Evolutionary conservation across 2,113 vertebrate genomes (phyloP), one percentile per base, ranked within the genome.

Genomic region (Tetraodon nigroviridis): DNA sequence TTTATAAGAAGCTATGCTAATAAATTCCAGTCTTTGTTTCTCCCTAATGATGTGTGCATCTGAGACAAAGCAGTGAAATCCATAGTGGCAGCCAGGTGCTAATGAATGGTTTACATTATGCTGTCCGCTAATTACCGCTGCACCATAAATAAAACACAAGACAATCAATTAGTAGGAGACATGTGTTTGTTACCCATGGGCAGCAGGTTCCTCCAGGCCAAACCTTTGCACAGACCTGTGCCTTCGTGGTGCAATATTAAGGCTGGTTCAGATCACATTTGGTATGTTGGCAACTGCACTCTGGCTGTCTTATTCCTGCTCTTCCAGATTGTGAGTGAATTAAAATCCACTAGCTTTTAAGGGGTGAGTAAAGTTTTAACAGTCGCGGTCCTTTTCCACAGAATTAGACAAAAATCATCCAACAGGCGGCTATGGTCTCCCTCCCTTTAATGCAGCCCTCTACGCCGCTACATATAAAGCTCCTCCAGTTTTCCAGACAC

Each of bases 111-210:
- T 84, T 88, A 87, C 88, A 89, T 88, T 90, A 90, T 87, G 82
- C 87, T 82, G 86, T 87, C 87, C 88, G 76, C 89, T 91, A 92
- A 92, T 92, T 91, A 92, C 85, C 76, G 63, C 70, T 69, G 61
- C 80, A 78, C 85, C 87, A 89, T 91, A 90, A 92, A 92, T 91
- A 91, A 91, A 91, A 87, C 88, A 82, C 74, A 86, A 87, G 86
- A 88, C 88, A 90, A 91, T 92, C 89, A 90, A 92, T 91, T 92
- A 92, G 88, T 50, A 58, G 64, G 69, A 75, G 86, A 84, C 69
- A 76, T 81, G 85, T 89, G 77, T 89, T 89, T 88, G 88, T 90
- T 85, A 83, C 85, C 86, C 85, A 83, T 67, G 86, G 84, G 74
- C 80, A 75, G 86, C 64, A 65, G 61, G 74, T 73, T 89, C 76